Conservation (phyloP, 2,888 invertebrate genomes). For the Digitonthophagus gazella region DNA sequence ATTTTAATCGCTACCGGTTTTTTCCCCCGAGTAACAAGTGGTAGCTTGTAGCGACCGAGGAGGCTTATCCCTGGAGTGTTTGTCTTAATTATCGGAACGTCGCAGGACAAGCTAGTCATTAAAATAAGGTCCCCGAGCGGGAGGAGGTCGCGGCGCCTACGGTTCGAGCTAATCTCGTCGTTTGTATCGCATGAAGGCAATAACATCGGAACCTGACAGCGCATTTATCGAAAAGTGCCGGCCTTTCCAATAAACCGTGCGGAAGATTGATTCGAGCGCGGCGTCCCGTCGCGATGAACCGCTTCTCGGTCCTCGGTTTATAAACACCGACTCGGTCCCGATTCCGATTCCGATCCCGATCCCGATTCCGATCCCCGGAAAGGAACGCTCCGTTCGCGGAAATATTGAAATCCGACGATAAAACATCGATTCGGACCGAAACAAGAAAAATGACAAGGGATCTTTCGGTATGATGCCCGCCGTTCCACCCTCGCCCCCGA, state of each 20-base stretch:
- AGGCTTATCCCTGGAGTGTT: slow-evolving; percentile 48
- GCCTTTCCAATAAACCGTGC: slow-evolving; percentile 38
- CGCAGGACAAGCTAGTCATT: slow-evolving; percentile 52
- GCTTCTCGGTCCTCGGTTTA: neutral
- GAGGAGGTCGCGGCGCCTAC: slow-evolving; percentile 48
- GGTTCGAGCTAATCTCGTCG: slow-evolving; percentile 47
- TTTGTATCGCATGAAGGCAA: slow-evolving; percentile 37
- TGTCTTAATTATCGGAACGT: slow-evolving; percentile 53
- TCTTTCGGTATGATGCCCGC: neutral
- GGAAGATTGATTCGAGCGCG: slow-evolving; percentile 35
- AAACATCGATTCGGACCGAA: neutral
- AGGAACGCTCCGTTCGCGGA: neutral
- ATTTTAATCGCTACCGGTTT: neutral
- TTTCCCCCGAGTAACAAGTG: slow-evolving; percentile 12
- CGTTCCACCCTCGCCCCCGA: neutral
- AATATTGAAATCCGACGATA: slow-evolving; percentile 3
- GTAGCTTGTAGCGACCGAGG: slow-evolving; percentile 4
- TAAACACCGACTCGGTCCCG: neutral
- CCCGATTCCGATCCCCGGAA: neutral
- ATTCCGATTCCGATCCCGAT: neutral
- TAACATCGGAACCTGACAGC: slow-evolving; percentile 48
- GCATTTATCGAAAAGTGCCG: slow-evolving; percentile 46
- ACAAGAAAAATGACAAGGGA: neutral
- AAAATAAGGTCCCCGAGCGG: slow-evolving; percentile 49
- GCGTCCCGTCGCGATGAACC: slow-evolving; percentile 6